These are phyloP conservation scores for Choreutis nemorana DNA, from an alignment of 2,888 invertebrate species.

Conservation along the genomic window DNA sequence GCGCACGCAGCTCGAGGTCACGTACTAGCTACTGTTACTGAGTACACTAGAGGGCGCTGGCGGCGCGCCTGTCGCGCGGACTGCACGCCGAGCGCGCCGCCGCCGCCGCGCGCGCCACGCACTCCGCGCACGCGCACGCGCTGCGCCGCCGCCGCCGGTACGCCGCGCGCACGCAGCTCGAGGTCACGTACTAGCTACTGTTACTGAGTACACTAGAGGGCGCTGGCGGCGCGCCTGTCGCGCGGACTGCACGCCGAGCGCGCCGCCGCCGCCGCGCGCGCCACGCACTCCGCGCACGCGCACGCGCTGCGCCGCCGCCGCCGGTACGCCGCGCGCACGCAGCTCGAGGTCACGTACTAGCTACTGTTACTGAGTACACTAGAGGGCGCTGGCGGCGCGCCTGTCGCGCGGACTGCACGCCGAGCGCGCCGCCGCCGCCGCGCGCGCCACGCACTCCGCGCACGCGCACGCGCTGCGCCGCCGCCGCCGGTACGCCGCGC, in stretches of 20 bases:
- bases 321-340: slow-evolving; percentile 36
- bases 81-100: slow-evolving; percentile 35
- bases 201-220: no score
- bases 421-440: slow-evolving; percentile 27
- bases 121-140: slow-evolving; percentile 19
- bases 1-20: no score
- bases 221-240: no score
- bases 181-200: no score
- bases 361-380: no score
- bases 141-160: slow-evolving; percentile 37
- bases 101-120: slow-evolving; percentile 18
- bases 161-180: slow-evolving; percentile 32
- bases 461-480: slow-evolving; percentile 24
- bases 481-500: slow-evolving; percentile 40
- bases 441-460: slow-evolving; percentile 17
- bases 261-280: slow-evolving; percentile 30
- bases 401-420: slow-evolving; percentile 32
- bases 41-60: no score
- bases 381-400: slow-evolving; percentile 23
- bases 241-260: slow-evolving; percentile 32
- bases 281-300: slow-evolving; percentile 19
- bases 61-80: slow-evolving; percentile 29
- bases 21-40: no score
- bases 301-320: slow-evolving; percentile 28
- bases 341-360: no score